Evolutionary conservation across 2,113 vertebrate species (phyloP).

Genomic region (Catharus bicknelli): DNA sequence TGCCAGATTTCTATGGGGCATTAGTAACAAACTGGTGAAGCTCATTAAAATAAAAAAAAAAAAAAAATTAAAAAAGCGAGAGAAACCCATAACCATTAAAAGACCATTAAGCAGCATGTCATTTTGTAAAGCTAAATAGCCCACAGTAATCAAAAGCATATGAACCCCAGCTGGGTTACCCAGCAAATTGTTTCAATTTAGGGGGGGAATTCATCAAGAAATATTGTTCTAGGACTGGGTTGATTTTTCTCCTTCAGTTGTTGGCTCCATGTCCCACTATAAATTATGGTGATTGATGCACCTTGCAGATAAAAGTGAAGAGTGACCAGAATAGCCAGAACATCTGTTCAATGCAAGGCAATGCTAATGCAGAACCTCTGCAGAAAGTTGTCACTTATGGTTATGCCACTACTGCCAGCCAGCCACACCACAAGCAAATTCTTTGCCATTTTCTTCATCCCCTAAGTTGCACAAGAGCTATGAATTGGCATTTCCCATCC

Average conservation of each 20-base stretch:
- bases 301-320: slow-evolving; percentile 80
- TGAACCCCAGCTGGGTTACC: slow-evolving; percentile 99
- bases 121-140: slow-evolving; percentile 99
- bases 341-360: slow-evolving; percentile 71
- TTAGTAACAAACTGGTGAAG: slow-evolving; percentile 99
- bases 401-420: slow-evolving; percentile 27
- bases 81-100: slow-evolving; percentile 99
- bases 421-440: slow-evolving; percentile 27
- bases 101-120: slow-evolving; percentile 99
- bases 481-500: neutral
- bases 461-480: neutral
- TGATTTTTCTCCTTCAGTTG: slow-evolving; percentile 86
- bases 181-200: slow-evolving; percentile 96
- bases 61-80: slow-evolving; percentile 75
- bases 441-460: neutral
- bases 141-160: slow-evolving; percentile 99
- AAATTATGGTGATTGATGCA: slow-evolving; percentile 86
- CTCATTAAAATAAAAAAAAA: slow-evolving; percentile 83
- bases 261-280: slow-evolving; percentile 80
- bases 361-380: slow-evolving; percentile 52
- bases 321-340: slow-evolving; percentile 79
- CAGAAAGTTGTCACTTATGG: slow-evolving; percentile 40
- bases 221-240: slow-evolving; percentile 89
- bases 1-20: slow-evolving; percentile 97
- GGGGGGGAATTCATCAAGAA: slow-evolving; percentile 94